phyloP scores from a whole-genome alignment of 1,140 invertebrate species.

The Diorhabda elongata region DNA sequence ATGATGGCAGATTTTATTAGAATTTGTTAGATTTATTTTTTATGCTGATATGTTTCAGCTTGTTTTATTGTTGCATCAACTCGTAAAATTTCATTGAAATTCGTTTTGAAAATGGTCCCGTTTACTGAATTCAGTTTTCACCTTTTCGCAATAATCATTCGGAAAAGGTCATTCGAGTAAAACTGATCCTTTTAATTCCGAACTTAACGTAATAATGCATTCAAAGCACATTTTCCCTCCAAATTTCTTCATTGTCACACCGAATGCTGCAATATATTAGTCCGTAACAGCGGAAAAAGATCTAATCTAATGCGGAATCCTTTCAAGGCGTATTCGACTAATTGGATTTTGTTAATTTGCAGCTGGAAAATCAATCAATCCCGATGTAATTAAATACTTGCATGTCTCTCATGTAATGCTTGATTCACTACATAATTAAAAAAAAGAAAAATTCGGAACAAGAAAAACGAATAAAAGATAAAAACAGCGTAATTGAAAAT shows the following conservation, averaged over 20 bases:
- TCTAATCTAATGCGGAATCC: conserved; percentile 2
- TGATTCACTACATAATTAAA: too few relatives aligned
- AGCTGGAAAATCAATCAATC: conserved; percentile 3
- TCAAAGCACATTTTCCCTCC: conserved; percentile 1
- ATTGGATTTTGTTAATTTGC: conserved; percentile 11
- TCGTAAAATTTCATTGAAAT: too few relatives aligned
- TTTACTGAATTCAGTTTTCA: neutral
- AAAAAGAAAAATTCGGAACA: too few relatives aligned
- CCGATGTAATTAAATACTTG: conserved; percentile 7
- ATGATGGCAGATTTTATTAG: too few relatives aligned
- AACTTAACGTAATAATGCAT: neutral
- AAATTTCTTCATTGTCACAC: conserved; percentile 2
- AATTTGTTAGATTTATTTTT: too few relatives aligned
- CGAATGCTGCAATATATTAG: neutral
- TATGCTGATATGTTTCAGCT: too few relatives aligned
- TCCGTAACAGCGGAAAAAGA: neutral
- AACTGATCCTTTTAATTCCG: conserved; percentile 2
- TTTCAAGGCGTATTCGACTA: neutral
- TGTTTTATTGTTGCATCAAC: too few relatives aligned
- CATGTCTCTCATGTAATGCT: neutral
- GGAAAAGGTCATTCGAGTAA: neutral
- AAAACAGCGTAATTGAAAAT: too few relatives aligned
- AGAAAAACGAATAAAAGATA: too few relatives aligned
- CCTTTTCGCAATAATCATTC: neutral
- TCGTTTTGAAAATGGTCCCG: too few relatives aligned